Percentiles rank a stretch among this genome's conserved stretches.
These are phyloP conservation scores for Falcunculus frontatus DNA, from an alignment of 2,113 vertebrate species.

Conservation along the genomic window DNA sequence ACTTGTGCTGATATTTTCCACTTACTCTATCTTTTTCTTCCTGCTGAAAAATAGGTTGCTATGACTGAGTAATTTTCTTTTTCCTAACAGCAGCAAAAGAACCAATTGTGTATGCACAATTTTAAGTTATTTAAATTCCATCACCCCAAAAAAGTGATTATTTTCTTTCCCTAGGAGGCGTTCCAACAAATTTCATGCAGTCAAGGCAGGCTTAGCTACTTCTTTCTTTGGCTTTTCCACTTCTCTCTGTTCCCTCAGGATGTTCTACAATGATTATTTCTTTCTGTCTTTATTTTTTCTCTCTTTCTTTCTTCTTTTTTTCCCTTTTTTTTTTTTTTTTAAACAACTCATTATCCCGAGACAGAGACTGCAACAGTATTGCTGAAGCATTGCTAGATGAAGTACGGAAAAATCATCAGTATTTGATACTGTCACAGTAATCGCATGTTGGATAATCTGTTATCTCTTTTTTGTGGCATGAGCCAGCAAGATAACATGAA, in stretches of 20 bases:
- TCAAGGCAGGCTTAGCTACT: constrained; percentile 24
- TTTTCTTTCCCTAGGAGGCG: constrained; percentile 49
- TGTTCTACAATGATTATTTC: constrained; percentile 67
- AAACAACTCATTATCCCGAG: neutral
- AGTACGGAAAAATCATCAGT: constrained; percentile 54
- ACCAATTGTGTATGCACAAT: constrained; percentile 40
- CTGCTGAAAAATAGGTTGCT: neutral
- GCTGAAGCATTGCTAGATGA: constrained; percentile 34
- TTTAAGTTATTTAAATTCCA: constrained; percentile 72
- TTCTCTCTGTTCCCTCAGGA: constrained; percentile 62
- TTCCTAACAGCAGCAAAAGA: constrained; percentile 41
- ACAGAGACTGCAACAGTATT: constrained; percentile 6
- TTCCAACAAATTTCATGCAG: constrained; percentile 57
- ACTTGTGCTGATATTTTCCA: neutral
- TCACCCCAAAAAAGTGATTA: constrained; percentile 58
- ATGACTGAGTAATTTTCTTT: constrained; percentile 20
- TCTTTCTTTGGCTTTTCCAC: constrained; percentile 63
- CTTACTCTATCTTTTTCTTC: neutral
- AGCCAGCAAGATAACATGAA: neutral
- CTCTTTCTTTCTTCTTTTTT: neutral
- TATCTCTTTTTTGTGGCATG: neutral
- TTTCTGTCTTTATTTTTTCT: constrained; percentile 64
- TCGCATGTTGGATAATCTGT: constrained; percentile 24
- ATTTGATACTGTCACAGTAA: constrained; percentile 22
- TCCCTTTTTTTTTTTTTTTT: neutral